Percentiles rank a stretch among this genome's conserved stretches.
Conservation (phyloP, 2,888 invertebrate species). For the Ochropacha duplaris region DNA sequence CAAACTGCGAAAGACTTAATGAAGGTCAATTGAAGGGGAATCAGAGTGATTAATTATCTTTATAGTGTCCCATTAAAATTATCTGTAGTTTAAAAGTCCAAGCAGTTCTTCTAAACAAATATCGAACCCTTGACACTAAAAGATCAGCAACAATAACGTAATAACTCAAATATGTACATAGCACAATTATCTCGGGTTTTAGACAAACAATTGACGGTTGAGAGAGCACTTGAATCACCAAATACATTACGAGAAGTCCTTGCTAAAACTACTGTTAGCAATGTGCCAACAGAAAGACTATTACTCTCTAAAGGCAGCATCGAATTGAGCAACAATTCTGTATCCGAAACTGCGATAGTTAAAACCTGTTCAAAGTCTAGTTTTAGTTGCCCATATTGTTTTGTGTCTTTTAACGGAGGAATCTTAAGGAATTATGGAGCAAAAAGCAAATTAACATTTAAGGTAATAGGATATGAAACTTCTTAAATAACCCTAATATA, state of each 20-base stretch:
- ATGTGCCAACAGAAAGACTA: neutral
- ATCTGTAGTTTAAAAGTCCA: no score
- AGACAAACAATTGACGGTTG: neutral
- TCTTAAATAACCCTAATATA: conserved; percentile 14
- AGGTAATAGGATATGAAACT: no score
- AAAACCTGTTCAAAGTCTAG: neutral
- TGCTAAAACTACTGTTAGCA: neutral
- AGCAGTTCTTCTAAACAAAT: neutral
- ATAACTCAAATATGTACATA: neutral
- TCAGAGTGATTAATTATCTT: neutral
- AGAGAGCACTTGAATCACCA: neutral
- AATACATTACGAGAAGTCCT: neutral
- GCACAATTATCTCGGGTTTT: neutral
- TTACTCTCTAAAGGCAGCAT: neutral
- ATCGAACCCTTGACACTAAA: neutral
- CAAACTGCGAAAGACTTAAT: no score
- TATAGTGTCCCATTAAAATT: no score
- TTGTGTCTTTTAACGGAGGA: no score
- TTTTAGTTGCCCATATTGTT: no score
- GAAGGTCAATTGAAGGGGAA: neutral
- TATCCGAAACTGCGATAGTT: neutral
- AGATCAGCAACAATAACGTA: neutral
- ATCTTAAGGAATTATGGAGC: no score
- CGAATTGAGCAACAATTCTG: no score
- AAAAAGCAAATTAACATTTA: conserved; percentile 6